Evolutionary conservation across 2,888 invertebrate genomes (phyloP), one percentile per base, ranked within the genome.

Genomic region (Metopia argyrocephala): DNA sequence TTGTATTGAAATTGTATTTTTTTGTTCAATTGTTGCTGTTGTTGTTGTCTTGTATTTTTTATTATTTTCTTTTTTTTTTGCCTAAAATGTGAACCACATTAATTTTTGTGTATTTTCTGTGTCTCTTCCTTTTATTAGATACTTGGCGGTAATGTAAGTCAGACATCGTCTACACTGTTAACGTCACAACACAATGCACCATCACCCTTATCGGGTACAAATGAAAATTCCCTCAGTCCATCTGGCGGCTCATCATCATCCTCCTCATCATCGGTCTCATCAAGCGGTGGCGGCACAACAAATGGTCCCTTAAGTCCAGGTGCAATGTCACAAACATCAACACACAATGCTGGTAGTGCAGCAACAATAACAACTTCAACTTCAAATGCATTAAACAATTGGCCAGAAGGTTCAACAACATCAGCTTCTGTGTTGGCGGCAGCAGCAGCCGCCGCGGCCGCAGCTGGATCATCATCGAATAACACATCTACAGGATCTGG

Each of bases 161-260:
- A 94, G 90, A 92, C 92, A 83, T 90, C 93, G 83, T 94, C 93
- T 86, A 93, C 94, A 86, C 93, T 93, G 86, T 64, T 71, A 62
- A 61, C 79, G 38, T 69, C 76, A 62, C 76, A 48, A 59, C 65
- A 74, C 57, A 85, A 95, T 95, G 86, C 74, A 75, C 85, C 95
- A 84, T 95, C 95, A 85, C 95, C 95, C 71, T 94, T 94, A 82
- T 93, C 95, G 79, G 95, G 94, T 88, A 94, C 94, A 88, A 94
- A 94, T 85, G 94, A 94, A 83, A 90, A 92, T 82, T 95, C 95
- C 80, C 92, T 94, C 84, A 94, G 94, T 85, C 94, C 94, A 59
- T 94, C 94, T 82, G 94, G 94, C 75, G 89, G 87, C 20, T 88
- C 92, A 83, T 85, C 88, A 5, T 85, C 90, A 79, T 86, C 87